These are phyloP conservation scores for Lycia hirtaria DNA, from an alignment of 2,888 invertebrate species.

Conservation along the genomic window DNA sequence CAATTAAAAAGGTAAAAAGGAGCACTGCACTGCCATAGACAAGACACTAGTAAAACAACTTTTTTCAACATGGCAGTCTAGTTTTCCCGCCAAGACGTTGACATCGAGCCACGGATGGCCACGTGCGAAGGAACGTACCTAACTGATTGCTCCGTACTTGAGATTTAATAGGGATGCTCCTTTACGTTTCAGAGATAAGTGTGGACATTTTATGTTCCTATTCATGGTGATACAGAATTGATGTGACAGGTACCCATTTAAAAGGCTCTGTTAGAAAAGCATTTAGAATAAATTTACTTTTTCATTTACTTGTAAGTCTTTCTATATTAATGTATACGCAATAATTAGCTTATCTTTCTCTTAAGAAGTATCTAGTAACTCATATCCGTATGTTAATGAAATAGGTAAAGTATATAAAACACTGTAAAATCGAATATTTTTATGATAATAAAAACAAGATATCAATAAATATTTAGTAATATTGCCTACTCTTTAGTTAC, in stretches of 20 bases:
- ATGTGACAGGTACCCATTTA: constrained; percentile 12
- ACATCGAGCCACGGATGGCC: constrained; percentile 61
- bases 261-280: neutral
- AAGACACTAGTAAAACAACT: constrained; percentile 63
- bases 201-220: constrained; percentile 20
- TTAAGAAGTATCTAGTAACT: no score
- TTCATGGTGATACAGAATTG: constrained; percentile 11
- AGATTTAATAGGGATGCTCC: constrained; percentile 50
- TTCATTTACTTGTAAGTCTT: no score
- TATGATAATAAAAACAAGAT: no score
- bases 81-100: constrained; percentile 66
- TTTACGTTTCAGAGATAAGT: constrained; percentile 23
- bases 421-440: no score
- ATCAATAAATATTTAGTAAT: no score
- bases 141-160: constrained; percentile 52
- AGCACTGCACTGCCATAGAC: constrained; percentile 35
- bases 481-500: no score
- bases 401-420: no score
- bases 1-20: constrained; percentile 49
- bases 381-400: no score
- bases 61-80: constrained; percentile 73
- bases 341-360: no score
- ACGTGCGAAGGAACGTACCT: constrained; percentile 64
- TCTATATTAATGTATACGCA: no score
- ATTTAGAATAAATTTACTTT: neutral